Evolutionary conservation across 2,888 invertebrate genomes (phyloP), one percentile per base, ranked within the genome.

Genomic region (Ormyrus thymus): DNA sequence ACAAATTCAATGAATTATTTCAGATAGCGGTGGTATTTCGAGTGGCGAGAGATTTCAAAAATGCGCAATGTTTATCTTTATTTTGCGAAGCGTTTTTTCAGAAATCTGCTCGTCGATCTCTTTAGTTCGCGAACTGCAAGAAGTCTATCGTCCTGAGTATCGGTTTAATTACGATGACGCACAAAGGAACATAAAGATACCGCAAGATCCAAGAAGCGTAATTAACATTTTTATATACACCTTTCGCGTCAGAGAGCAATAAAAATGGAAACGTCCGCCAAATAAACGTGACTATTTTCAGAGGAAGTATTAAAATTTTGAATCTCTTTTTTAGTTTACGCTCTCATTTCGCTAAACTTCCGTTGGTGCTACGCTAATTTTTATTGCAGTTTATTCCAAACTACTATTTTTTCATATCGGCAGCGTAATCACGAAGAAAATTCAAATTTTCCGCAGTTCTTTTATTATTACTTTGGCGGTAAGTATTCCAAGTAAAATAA

Each of bases 131-230:
- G 29, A 29, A 29, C 29, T 29, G 29, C n/a, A 53, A 53, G 53
- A 53, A 53, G n/a, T 11, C n/a, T 53, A 62, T 11, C 56, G 55
- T 64, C 55, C 56, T 48, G 29, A 56, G 64, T 73, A 65, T 73
- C 65, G 56, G 65, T 65, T 65, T 73, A 73, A 65, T 73, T 65
- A 46, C 65, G 29, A n/a, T 76, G 75, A 76, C 75, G 75, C 75
- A 68, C 68, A 53, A 53, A 53, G 46, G 9, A 6, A 48, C 61
- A 62, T 62, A 69, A 76, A 76, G 69, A 76, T 76, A 76, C 61
- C 69, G 69, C 29, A 50, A 9, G 65, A 50, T 72, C 56, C 50
- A 76, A 76, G 58, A 65, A 76, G 65, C 43, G 70, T 51, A 55
- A 70, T 76, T 64, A 76, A 76, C 56, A 64, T 58, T 70, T 72